These are phyloP conservation scores for Ramphastos sulfuratus DNA, from an alignment of 2,113 vertebrate species.

Conservation along the genomic window DNA sequence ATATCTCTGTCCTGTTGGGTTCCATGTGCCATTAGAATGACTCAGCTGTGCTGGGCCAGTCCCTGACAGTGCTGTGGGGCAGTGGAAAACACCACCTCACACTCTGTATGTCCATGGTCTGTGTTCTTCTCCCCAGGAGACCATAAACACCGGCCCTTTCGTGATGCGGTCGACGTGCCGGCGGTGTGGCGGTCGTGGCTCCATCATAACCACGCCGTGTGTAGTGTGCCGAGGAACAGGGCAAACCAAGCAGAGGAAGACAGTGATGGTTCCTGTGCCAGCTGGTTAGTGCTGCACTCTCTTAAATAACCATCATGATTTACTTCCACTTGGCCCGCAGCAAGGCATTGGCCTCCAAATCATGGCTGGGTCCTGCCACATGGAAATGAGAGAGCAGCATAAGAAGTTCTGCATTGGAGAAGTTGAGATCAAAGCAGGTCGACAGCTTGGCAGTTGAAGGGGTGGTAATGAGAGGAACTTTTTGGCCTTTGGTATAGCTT, in stretches of 20 bases:
- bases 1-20: neutral
- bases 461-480: neutral
- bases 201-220: slow-evolving; percentile 85
- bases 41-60: neutral
- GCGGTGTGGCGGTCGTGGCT: slow-evolving; percentile 88
- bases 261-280: slow-evolving; percentile 91
- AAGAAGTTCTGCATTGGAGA: neutral
- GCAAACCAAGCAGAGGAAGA: slow-evolving; percentile 92
- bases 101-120: neutral
- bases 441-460: neutral
- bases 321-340: neutral
- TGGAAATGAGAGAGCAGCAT: fast-evolving
- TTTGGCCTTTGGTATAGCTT: neutral
- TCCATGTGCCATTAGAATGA: neutral
- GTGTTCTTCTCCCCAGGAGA: slow-evolving; percentile 80
- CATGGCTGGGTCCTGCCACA: neutral
- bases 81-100: fast-evolving
- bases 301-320: too few species aligned
- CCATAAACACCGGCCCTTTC: slow-evolving; percentile 93
- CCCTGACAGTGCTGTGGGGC: too few species aligned
- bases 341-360: neutral
- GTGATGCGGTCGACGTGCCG: slow-evolving; percentile 97
- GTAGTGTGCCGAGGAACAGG: slow-evolving; percentile 85
- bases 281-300: slow-evolving; percentile 80
- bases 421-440: neutral